phyloP scores from a whole-genome alignment of 2,797 vertebrate species.

The Platalea minor region DNA sequence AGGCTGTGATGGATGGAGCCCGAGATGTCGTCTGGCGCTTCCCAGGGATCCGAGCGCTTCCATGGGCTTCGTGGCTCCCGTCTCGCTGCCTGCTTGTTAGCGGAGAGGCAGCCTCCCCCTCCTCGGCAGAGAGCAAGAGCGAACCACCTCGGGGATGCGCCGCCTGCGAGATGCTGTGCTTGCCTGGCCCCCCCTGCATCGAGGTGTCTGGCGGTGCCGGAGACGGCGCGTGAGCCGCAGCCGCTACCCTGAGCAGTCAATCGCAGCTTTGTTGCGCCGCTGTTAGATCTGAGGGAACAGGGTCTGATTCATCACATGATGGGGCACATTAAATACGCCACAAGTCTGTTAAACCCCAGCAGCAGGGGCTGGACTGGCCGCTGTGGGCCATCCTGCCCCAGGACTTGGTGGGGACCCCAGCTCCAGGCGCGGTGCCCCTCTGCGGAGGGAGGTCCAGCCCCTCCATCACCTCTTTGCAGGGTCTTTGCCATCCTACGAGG shows the following conservation, averaged over 20 bases:
- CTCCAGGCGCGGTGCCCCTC: background rate
- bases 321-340: background rate
- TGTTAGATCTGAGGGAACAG: background rate
- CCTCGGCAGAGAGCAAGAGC: background rate
- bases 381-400: background rate
- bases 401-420: background rate
- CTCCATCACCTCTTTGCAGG: background rate
- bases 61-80: background rate
- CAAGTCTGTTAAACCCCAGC: background rate
- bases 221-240: background rate
- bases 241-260: conserved; percentile 4
- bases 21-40: background rate
- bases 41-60: background rate
- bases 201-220: background rate
- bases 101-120: background rate
- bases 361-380: background rate
- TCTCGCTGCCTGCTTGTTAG: background rate
- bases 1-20: background rate
- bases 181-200: background rate
- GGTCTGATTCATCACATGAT: conserved; percentile 3
- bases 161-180: background rate
- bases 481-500: background rate
- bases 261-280: conserved; percentile 42
- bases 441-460: background rate
- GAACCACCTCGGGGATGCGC: background rate